These are phyloP conservation scores for Eubasilissa splendida DNA, from an alignment of 2,888 invertebrate genomes.

Conservation along the genomic window DNA sequence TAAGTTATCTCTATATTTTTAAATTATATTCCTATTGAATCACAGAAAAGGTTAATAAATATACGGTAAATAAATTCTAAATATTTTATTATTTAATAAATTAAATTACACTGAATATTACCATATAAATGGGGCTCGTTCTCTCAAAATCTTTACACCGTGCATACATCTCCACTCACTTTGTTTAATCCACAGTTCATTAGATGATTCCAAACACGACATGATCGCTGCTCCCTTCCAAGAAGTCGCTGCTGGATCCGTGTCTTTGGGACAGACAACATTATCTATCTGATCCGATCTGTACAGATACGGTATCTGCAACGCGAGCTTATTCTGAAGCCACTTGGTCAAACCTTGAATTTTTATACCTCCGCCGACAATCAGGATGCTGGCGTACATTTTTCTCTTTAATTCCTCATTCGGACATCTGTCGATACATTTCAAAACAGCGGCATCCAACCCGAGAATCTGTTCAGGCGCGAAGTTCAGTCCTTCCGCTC, in stretches of 20 bases:
- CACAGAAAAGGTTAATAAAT: too few species aligned
- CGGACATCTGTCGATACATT: constrained; percentile 92
- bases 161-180: constrained; percentile 86
- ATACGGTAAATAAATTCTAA: too few species aligned
- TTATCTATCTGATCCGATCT: constrained; percentile 90
- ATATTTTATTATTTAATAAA: too few species aligned
- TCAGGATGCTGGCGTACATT: constrained; percentile 93
- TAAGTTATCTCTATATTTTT: too few species aligned
- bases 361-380: constrained; percentile 94
- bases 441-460: constrained; percentile 91
- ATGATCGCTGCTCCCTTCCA: constrained; percentile 97
- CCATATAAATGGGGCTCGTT: constrained; percentile 94
- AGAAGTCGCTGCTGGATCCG: constrained; percentile 90
- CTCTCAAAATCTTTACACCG: constrained; percentile 89
- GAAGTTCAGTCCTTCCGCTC: constrained; percentile 79
- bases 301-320: constrained; percentile 87
- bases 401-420: constrained; percentile 92
- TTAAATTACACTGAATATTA: constrained; percentile 62
- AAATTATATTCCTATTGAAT: too few species aligned
- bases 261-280: constrained; percentile 91
- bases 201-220: constrained; percentile 93
- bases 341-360: constrained; percentile 88
- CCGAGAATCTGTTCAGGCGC: constrained; percentile 87
- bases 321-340: constrained; percentile 88
- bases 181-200: constrained; percentile 92